Conservation (phyloP, 1,140 invertebrate genomes). For the Trichonephila inaurata region DNA sequence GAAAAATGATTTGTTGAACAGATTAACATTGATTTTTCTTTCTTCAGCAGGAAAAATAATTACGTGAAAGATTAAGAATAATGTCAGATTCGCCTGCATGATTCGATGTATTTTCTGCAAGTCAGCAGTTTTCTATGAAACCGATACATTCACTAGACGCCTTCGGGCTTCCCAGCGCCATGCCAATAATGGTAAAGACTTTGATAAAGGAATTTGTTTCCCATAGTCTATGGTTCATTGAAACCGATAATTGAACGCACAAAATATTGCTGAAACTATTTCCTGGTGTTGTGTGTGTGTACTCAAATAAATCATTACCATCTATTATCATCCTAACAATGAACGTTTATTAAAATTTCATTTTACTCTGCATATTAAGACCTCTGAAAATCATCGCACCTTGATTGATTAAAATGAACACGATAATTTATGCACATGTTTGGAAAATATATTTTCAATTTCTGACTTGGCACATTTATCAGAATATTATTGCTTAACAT, state of each 20-base stretch:
- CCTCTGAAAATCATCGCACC: too few relatives aligned
- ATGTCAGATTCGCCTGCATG: not conserved
- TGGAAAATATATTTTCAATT: too few relatives aligned
- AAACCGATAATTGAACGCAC: not conserved
- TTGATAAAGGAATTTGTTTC: not conserved
- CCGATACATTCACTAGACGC: not conserved
- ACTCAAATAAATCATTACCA: too few relatives aligned
- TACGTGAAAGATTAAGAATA: conserved; percentile 11
- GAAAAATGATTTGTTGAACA: conserved; percentile 35
- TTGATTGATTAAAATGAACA: too few relatives aligned
- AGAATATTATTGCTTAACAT: too few relatives aligned
- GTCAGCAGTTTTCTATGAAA: not conserved
- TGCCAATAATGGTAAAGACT: not conserved
- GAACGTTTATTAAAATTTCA: too few relatives aligned
- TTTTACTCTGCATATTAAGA: too few relatives aligned
- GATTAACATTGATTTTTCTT: conserved; percentile 49
- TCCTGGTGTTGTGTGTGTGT: too few relatives aligned
- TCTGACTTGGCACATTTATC: too few relatives aligned
- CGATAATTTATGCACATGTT: too few relatives aligned
- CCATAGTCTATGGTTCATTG: not conserved
- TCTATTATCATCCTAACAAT: too few relatives aligned
- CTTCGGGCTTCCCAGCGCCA: not conserved
- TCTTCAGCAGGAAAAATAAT: not conserved
- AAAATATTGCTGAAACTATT: too few relatives aligned
- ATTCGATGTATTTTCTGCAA: not conserved